Evolutionary conservation across 2,113 vertebrate species (phyloP), one percentile per base, ranked within the genome.

Genomic region (Gavia stellata): DNA sequence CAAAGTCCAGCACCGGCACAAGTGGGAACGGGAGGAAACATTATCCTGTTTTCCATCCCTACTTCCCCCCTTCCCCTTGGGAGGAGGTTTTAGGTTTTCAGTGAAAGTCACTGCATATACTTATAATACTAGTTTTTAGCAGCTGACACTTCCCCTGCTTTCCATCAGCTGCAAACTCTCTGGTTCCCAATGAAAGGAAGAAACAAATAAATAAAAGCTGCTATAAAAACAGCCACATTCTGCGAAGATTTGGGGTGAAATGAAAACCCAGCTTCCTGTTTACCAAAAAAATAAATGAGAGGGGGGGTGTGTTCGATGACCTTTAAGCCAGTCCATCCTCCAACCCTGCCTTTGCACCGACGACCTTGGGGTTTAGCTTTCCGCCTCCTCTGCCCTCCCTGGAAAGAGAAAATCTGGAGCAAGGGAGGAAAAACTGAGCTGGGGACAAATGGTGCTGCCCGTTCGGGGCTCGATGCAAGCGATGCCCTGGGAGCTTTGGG

Each of bases 401-500:
- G 5, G 17, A 29, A 59, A 59, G 31, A 49, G 70, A 71, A 80
- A 66, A 38, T 3, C 3, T 24, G 47, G 50, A 66, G 20, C 12
- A 3, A 36, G 14, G 45, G 8, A 6, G 53, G 2, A 9, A 40
- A 40, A 28, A 5, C 7, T 1, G 23, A 68, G 45, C 9, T 23
- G 29, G 62, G 78, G n/a, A 29, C 5, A 23, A 66, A 1, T 0
- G 16, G 24, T 24, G 45, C 26, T 55, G 74, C 74, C 29, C 13
- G 6, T 6, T 14, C 1, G 2, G 56, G 36, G 45, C 36, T 92
- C 2, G 9, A 62, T 24, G 49, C 14, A 3, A 29, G 50, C 7
- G 10, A 40, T 6, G 20, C 71, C 21, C 0, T 0, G 21, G 42
- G 73, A 49, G 29, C 3, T 53, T 36, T 1, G 0, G 7, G 36